Evolutionary conservation across 2,113 vertebrate species (phyloP).

Genomic region (Microcebus ravelobensis): DNA sequence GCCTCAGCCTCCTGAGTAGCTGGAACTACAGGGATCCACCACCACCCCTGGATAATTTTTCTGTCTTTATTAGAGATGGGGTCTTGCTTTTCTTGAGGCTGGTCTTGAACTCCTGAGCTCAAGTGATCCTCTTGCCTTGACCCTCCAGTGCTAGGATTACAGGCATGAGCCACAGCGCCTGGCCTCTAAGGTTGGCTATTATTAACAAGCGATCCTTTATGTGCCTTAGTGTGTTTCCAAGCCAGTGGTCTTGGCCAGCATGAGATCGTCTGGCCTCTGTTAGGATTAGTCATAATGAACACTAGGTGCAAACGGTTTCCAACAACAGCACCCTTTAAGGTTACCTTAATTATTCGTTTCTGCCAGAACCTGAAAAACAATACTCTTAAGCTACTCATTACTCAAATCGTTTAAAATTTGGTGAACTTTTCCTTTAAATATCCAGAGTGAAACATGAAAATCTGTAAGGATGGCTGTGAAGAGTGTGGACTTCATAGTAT

Average conservation of each 20-base stretch:
- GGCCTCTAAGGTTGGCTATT: not conserved
- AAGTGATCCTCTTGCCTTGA: too few relatives aligned
- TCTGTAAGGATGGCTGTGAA: not conserved
- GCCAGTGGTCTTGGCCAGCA: not conserved
- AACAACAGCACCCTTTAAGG: not conserved
- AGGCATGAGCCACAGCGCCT: too few relatives aligned
- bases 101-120: too few relatives aligned
- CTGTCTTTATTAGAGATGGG: too few relatives aligned
- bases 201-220: not conserved
- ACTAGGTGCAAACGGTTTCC: not conserved
- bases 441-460: not conserved
- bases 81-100: too few relatives aligned
- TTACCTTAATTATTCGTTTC: not conserved
- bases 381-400: not conserved
- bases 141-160: too few relatives aligned
- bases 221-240: not conserved
- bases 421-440: constrained; percentile 6
- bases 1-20: too few relatives aligned
- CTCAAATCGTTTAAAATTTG: not conserved
- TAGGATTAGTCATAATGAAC: not conserved
- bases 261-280: not conserved
- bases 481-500: not conserved
- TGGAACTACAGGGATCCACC: too few relatives aligned
- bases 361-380: not conserved
- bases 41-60: too few relatives aligned